These are phyloP conservation scores for Heliornis fulica DNA, from an alignment of 2,113 vertebrate genomes.

Conservation along the genomic window DNA sequence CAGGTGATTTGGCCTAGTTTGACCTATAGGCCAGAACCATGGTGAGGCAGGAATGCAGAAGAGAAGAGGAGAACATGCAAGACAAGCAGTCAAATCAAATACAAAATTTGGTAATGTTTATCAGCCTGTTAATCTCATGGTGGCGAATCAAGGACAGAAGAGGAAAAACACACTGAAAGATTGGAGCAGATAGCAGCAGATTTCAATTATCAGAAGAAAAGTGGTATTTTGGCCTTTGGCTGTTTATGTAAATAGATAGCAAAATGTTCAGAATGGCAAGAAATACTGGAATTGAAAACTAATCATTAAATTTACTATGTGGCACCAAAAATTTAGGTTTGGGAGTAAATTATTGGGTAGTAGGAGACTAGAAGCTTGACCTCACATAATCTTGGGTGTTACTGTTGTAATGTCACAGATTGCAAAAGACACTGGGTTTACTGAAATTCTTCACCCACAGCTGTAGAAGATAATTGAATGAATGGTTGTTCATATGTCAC, in stretches of 20 bases:
- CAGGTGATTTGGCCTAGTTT: not conserved
- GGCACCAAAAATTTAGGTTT: not conserved
- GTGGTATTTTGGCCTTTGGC: not conserved
- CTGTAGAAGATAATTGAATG: not conserved
- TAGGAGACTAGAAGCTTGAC: not conserved
- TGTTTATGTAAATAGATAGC: not conserved
- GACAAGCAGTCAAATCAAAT: not conserved
- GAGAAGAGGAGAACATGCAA: not conserved
- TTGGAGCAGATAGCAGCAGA: not conserved
- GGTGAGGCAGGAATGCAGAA: not conserved
- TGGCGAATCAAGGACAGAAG: not conserved
- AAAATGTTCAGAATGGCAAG: not conserved
- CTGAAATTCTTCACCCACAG: not conserved
- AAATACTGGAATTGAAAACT: not conserved
- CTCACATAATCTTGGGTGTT: not conserved
- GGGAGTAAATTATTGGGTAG: not conserved
- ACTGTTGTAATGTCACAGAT: not conserved
- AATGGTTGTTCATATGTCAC: not conserved
- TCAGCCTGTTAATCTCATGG: slow-evolving; percentile 3
- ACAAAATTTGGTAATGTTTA: not conserved
- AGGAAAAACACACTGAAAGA: not conserved
- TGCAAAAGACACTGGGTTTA: not conserved
- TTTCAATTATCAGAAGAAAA: too few species aligned
- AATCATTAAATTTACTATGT: not conserved
- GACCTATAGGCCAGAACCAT: not conserved